Evolutionary conservation across 2,797 vertebrate genomes (phyloP).

Genomic region (Tachyglossus aculeatus): DNA sequence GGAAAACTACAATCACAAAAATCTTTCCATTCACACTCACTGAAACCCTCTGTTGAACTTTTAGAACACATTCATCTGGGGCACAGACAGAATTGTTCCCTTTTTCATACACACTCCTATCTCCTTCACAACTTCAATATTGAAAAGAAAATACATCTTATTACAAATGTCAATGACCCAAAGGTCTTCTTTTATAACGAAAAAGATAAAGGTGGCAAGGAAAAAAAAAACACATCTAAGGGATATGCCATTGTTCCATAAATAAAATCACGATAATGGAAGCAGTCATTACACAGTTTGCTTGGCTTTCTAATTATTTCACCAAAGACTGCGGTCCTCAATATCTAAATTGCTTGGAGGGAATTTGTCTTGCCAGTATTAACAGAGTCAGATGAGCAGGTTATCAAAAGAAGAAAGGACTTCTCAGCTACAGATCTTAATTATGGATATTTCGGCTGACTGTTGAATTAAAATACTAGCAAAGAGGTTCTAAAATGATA

Average conservation of each 20-base stretch:
- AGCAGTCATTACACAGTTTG: slow-evolving; percentile 1
- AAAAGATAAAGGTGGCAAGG: neutral
- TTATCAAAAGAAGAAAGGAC: slow-evolving; percentile 54
- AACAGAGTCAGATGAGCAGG: slow-evolving; percentile 54
- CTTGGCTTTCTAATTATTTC: slow-evolving; percentile 45
- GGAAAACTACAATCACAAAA: neutral
- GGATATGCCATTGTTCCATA: slow-evolving; percentile 11
- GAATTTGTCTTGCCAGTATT: slow-evolving; percentile 27
- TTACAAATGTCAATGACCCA: neutral
- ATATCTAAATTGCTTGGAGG: slow-evolving; percentile 43
- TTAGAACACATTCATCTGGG: neutral
- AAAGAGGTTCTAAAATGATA: slow-evolving; percentile 31
- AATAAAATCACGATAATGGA: slow-evolving; percentile 5
- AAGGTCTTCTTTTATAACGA: slow-evolving; percentile 25
- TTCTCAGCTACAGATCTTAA: slow-evolving; percentile 50
- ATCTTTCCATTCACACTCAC: neutral
- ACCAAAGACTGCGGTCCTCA: slow-evolving; percentile 33
- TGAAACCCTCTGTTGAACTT: neutral
- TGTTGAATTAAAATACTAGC: slow-evolving; percentile 35
- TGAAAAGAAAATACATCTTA: neutral
- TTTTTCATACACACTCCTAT: neutral
- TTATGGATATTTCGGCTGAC: slow-evolving; percentile 49
- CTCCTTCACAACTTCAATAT: slow-evolving; percentile 12
- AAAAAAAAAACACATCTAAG: neutral
- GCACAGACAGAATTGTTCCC: neutral